Evolutionary conservation across 2,888 invertebrate species (phyloP), one percentile per base, ranked within the genome.

Genomic region (Hemistola chrysoprasaria): DNA sequence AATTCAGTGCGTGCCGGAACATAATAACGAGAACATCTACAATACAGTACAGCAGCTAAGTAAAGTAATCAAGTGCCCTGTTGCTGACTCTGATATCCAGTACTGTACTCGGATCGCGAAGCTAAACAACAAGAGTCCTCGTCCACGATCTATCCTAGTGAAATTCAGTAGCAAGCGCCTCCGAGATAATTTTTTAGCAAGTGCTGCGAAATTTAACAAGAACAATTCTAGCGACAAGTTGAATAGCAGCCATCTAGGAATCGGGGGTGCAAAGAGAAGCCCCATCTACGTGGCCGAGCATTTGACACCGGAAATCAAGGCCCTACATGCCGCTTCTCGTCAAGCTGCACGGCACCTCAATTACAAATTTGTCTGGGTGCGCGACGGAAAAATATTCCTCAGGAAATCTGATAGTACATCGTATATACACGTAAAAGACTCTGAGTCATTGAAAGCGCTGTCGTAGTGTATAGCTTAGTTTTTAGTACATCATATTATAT

Each of bases 81-180:
- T 57, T 0, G 22, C 11, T 5, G 54, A 56, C 4, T 5, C 28
- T n/a, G 44, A 56, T 5, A 48, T 59, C 7, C 27, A 41, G 6
- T 38, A 48, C 10, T 56, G 55, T 20, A 33, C 40, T 3, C 26
- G 55, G 7, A 30, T 53, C 0, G 53, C 52, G 2, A 58, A 53
- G 26, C 20, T 34, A 0, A 41, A 55, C 2, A 25, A 11, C 0
- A 26, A 27, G 0, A 45, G 33, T 11, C 7, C 30, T 1, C 43
- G 53, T 1, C 50, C 55, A 8, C 35, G 55, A 3, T 45, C 51
- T 0, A 43, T 55, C 2, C 4, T 58, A n/a, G 48, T 52, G 0
- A 52, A 50, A 25, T 52, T 58, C 10, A 24, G 23, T 16, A 52
- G 45, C 11, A 10, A 11, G 3, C 31, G 34, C 1, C 31, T 30